Evolutionary conservation across 2,113 vertebrate species (phyloP).

Genomic region (Nyctibius bracteatus): DNA sequence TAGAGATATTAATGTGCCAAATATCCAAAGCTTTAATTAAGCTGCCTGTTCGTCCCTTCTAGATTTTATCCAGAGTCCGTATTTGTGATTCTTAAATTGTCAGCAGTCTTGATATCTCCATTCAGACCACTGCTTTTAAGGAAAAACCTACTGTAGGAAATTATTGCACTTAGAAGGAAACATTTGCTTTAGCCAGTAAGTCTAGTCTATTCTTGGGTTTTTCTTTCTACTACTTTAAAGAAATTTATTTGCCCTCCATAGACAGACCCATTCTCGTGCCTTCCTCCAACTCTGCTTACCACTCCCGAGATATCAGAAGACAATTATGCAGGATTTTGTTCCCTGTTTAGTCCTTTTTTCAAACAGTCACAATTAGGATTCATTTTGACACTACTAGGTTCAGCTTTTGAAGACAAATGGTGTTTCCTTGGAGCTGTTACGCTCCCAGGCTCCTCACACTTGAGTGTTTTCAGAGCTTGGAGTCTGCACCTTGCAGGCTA

Average conservation of each 20-base stretch:
- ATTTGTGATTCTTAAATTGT: background rate
- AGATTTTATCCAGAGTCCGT: background rate
- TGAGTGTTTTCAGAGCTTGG: background rate
- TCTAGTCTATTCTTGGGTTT: background rate
- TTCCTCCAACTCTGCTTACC: background rate
- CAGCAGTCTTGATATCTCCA: background rate
- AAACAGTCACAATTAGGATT: background rate
- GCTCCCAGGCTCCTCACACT: background rate
- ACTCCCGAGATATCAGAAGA: background rate
- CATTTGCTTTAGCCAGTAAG: background rate
- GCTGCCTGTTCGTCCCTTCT: background rate
- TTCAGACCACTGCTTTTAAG: background rate
- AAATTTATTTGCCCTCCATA: background rate
- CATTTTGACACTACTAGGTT: background rate
- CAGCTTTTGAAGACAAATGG: background rate
- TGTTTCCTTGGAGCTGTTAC: background rate
- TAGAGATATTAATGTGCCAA: background rate
- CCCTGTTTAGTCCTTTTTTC: background rate
- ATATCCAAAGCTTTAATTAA: background rate
- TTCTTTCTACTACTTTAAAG: background rate
- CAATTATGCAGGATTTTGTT: background rate
- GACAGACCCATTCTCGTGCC: background rate
- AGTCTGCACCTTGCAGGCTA: background rate
- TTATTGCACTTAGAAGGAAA: background rate
- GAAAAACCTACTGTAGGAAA: background rate